These are phyloP conservation scores for Sinohyriopsis cumingii DNA, from an alignment of 2,888 invertebrate species.

Conservation along the genomic window DNA sequence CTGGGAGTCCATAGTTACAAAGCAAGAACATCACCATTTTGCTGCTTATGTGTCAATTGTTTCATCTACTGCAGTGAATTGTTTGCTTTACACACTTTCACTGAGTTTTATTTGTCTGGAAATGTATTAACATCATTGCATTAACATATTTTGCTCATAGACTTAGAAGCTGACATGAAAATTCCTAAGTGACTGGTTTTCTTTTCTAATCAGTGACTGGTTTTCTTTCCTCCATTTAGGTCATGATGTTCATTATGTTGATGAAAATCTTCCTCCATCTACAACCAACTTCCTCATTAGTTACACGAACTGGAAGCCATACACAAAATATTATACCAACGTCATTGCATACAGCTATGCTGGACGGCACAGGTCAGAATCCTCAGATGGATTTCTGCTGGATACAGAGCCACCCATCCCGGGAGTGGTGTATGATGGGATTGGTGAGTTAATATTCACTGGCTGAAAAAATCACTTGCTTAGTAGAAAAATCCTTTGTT, in stretches of 20 bases:
- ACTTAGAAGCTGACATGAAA: neutral
- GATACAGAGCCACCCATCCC: slow-evolving; percentile 24
- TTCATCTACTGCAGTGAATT: no score
- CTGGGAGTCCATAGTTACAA: no score
- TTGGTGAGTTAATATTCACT: slow-evolving; percentile 8
- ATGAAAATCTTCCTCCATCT: slow-evolving; percentile 6
- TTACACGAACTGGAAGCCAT: slow-evolving; percentile 10
- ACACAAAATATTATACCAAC: slow-evolving; percentile 22
- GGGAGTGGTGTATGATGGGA: slow-evolving; percentile 25
- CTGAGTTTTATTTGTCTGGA: no score
- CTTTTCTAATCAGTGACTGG: no score
- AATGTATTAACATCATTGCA: no score
- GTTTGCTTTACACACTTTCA: no score
- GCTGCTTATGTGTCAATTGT: no score
- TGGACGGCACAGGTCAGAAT: slow-evolving; percentile 22
- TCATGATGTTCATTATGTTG: slow-evolving; percentile 18
- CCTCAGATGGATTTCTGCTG: slow-evolving; percentile 31
- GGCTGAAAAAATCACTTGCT: slow-evolving; percentile 8
- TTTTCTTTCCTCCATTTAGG: slow-evolving; percentile 11
- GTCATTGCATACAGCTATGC: slow-evolving; percentile 25
- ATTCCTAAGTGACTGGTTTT: neutral
- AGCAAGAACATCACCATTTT: no score
- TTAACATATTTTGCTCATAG: no score
- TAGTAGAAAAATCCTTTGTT: neutral
- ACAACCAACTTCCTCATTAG: slow-evolving; percentile 8